Evolutionary conservation across 1,140 invertebrate species (phyloP).

Genomic region (Phortica variegata): DNA sequence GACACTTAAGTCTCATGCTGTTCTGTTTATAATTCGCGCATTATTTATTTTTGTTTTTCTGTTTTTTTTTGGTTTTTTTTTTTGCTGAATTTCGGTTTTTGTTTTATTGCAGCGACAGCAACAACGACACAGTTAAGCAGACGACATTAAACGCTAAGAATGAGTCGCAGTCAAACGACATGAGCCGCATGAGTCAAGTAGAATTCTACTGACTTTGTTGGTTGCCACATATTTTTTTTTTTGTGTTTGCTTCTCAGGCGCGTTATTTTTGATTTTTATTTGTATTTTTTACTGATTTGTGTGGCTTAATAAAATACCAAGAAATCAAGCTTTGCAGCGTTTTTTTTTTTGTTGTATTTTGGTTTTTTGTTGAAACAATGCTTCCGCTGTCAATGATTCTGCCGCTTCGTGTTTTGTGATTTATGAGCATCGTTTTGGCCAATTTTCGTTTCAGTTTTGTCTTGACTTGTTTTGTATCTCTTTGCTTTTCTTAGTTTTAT

Average conservation of each 20-base stretch:
- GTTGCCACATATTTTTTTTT: constrained; percentile 13
- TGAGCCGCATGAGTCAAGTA: constrained; percentile 33
- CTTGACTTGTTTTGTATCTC: too few species aligned
- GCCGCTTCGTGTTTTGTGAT: constrained; percentile 35
- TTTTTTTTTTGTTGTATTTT: constrained; percentile 28
- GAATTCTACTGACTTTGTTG: constrained; percentile 29
- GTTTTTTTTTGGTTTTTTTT: too few species aligned
- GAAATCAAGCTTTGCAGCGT: constrained; percentile 33
- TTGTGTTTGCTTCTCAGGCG: constrained; percentile 8
- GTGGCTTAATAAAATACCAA: constrained; percentile 54
- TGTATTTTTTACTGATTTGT: constrained; percentile 41
- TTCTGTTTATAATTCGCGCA: too few species aligned
- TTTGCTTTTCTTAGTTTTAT: too few species aligned
- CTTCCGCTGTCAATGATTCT: constrained; percentile 53
- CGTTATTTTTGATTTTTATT: constrained; percentile 14
- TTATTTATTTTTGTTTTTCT: too few species aligned
- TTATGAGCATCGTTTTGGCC: constrained; percentile 50
- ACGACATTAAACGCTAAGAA: too few species aligned
- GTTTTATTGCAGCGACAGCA: constrained; percentile 20
- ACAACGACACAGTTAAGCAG: too few species aligned
- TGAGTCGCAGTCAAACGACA: constrained; percentile 32
- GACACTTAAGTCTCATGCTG: neutral
- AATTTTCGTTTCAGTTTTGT: constrained; percentile 55
- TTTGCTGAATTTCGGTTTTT: neutral
- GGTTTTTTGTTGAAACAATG: constrained; percentile 38